Evolutionary conservation across 2,113 vertebrate genomes (phyloP).

Genomic region (Oreocharis arfaki): DNA sequence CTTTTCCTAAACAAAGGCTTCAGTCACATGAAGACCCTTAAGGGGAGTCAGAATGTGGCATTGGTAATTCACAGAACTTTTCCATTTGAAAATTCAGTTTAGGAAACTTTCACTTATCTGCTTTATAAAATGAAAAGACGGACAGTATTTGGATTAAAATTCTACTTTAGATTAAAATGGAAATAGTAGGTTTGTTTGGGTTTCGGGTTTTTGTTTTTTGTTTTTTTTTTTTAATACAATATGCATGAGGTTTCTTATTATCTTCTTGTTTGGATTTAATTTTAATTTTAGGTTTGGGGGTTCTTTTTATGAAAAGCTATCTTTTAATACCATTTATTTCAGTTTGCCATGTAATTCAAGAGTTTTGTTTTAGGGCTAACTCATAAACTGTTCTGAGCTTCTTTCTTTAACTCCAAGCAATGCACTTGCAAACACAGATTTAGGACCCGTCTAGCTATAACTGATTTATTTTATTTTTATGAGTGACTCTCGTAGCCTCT

Average conservation of each 20-base stretch:
- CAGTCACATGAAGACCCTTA: not conserved
- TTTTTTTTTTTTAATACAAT: not conserved
- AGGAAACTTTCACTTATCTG: not conserved
- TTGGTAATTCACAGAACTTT: not conserved
- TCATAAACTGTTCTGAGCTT: not conserved
- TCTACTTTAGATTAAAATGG: not conserved
- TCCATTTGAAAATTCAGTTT: not conserved
- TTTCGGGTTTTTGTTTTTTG: not conserved
- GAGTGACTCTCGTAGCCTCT: not conserved
- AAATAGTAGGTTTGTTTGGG: not conserved
- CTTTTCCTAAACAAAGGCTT: not conserved
- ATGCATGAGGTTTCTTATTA: not conserved
- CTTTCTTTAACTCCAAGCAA: not conserved
- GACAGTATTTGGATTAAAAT: not conserved
- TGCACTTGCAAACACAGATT: not conserved
- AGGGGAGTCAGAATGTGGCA: not conserved
- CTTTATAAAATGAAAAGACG: not conserved
- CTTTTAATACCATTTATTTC: not conserved
- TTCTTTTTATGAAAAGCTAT: not conserved
- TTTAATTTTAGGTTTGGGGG: not conserved
- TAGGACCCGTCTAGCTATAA: not conserved
- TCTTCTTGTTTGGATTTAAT: not conserved
- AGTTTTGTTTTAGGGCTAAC: not conserved
- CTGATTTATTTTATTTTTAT: conserved; percentile 15
- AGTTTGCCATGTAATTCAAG: not conserved